Base-by-base conservation (phyloP, 2,113 vertebrate genomes). In the Tupaia chinensis region DNA sequence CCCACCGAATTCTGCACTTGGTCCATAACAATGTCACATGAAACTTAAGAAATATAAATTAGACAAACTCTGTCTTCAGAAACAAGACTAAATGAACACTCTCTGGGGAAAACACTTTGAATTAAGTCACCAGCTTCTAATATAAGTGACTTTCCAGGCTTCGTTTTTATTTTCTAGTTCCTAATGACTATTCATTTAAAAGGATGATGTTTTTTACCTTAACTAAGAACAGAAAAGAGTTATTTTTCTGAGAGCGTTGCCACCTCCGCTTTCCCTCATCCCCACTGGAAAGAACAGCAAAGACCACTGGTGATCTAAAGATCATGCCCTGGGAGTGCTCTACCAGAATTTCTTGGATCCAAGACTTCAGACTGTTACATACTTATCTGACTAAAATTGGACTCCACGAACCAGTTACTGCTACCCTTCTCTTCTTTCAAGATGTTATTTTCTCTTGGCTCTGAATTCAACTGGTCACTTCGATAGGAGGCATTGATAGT, bases 321-420 rank as follows among this genome's bases (percentile, higher is more conserved):
- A 53, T 5, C 2, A 56, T 3, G 27, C 7, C 19, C 65, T 68
- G 20, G 66, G 61, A 77, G 69, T 80, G 73, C 20, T 32, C 54
- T 14, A 60, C 3, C 73, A 77, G 63, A 7, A 23, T 15, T 61
- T n/a, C 66, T 9, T 23, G 91, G 58, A 56, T 60, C 29, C 25
- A 65, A 66, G 11, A 44, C 14, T 77, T 9, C 20, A 96, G 82
- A 91, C 60, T 19, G 9, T 54, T 91, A 98, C 99, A 95, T 99
- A 99, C 99, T 99, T 96, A 99, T 98, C 96, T 99, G 99, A 97
- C 96, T 99, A 96, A 99, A 99, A 97, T 98, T 99, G 97, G 99
- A 98, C 74, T 99, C 98, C 0, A 99, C 98, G 23, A 99, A 99
- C 98, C 99, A 99, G 77, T 98, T 99, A 81, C 98, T 98, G 92